Conservation (phyloP, 2,888 invertebrate genomes). For the Drosophila formosana region DNA sequence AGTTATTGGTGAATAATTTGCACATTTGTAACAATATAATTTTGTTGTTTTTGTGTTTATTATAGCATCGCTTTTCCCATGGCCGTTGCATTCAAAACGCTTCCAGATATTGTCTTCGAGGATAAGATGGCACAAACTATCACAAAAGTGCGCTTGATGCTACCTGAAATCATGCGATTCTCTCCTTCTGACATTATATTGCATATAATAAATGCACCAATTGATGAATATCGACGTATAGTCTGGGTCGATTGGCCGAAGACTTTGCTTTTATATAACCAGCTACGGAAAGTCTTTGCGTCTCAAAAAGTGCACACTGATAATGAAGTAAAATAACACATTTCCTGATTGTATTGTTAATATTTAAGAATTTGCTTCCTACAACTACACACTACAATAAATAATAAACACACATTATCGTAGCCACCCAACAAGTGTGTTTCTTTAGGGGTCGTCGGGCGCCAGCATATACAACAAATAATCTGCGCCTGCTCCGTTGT, state of each 20-base stretch:
- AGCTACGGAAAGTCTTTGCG: background rate
- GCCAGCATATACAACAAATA: conserved; percentile 57
- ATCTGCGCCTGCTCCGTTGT: conserved; percentile 71
- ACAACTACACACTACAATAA: too few relatives aligned
- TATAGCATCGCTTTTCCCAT: background rate
- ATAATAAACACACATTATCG: too few relatives aligned
- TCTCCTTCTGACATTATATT: background rate
- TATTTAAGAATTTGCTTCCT: background rate
- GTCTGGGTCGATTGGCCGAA: background rate
- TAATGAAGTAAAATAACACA: background rate
- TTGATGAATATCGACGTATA: background rate
- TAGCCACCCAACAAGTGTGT: conserved; percentile 46
- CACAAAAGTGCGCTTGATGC: background rate
- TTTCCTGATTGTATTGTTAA: too few relatives aligned
- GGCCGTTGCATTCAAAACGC: background rate
- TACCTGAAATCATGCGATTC: background rate
- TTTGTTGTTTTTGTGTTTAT: background rate
- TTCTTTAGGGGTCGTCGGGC: background rate
- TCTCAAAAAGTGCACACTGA: too few relatives aligned
- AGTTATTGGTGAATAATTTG: background rate
- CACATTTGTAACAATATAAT: background rate
- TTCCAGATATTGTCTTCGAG: background rate
- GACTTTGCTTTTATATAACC: background rate
- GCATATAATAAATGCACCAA: conserved; percentile 4
- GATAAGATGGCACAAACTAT: background rate